A percentile compares a stretch with the other conserved stretches of the same genome.
Conservation (phyloP, 2,113 vertebrate genomes). For the Centropus bengalensis region DNA sequence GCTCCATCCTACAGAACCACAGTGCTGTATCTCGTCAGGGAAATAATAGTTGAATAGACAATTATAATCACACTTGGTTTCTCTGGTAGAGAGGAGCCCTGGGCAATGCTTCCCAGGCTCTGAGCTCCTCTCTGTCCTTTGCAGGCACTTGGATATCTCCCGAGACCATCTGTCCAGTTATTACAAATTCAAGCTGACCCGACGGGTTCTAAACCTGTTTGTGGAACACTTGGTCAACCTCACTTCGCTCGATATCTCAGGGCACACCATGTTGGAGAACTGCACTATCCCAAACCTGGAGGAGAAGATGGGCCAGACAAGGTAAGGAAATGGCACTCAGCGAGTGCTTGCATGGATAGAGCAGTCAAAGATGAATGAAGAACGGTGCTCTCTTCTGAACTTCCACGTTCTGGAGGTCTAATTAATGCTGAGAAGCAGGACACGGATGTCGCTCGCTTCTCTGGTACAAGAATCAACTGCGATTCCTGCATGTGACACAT, state of each 20-base stretch:
- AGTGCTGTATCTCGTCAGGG: neutral
- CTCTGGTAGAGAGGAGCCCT: neutral
- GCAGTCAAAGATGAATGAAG: neutral
- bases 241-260: conserved; percentile 94
- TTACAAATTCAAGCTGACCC: conserved; percentile 93
- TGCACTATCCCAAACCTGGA: conserved; percentile 90
- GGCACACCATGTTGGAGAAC: conserved; percentile 95
- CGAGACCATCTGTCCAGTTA: conserved; percentile 87
- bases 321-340: conserved; percentile 72
- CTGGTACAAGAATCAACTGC: neutral
- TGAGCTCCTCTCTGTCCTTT: conserved; percentile 19
- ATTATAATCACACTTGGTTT: neutral
- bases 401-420: neutral
- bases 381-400: neutral
- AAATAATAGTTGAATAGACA: neutral
- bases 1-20: neutral
- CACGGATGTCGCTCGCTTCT: neutral
- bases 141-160: conserved; percentile 93
- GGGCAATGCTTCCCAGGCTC: neutral
- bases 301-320: conserved; percentile 92
- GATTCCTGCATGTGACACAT: neutral
- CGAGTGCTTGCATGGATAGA: neutral
- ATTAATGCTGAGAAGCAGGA: neutral
- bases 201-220: conserved; percentile 88
- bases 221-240: conserved; percentile 89